Evolutionary conservation across 2,113 vertebrate species (phyloP), one percentile per base, ranked within the genome.

Genomic region (Carassius carassius): DNA sequence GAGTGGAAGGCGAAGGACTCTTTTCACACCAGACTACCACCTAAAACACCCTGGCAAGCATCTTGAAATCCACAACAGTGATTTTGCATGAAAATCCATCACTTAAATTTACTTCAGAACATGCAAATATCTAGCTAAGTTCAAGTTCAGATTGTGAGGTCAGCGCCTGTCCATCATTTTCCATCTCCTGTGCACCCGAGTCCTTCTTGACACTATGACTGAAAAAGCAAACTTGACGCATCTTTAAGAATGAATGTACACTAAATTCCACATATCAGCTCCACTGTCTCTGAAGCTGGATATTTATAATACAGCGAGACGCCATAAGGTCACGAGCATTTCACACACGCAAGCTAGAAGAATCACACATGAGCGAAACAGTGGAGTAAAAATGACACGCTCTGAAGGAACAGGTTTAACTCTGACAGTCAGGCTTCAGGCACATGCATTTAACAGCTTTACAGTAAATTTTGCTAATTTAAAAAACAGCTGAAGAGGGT

Each of bases 231-330:
- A 89, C 81, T 90, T 5, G 82, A 85, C 85, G 32, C 25, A 82
- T 32, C 54, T 79, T 85, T 63, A 60, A 81, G 29, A 76, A 80
- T 92, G 89, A 78, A 85, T 16, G 63, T 32, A 83, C 86, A 92
- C 89, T 73, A 92, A 86, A 93, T 92, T 94, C 88, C 91, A 90
- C 92, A 93, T 79, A 14, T 70, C 8, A 14, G 78, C 88, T 65
- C 85, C 51, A 94, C n/a, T 37, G 86, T 86, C 87, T 91, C 88
- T 91, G 90, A 92, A 90, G 90, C 49, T 62, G 80, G 77, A 88
- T 87, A 89, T 91, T 88, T 88, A 89, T 89, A 85, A 85, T 67
- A 88, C 85, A 85, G 89, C 72, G 60, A 84, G 78, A 58, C 63
- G 41, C 62, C 65, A 82, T 77, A 29, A 65, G 21, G 3, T 3